Conservation (phyloP, 2,888 invertebrate species). For the Laspeyria flexula region DNA sequence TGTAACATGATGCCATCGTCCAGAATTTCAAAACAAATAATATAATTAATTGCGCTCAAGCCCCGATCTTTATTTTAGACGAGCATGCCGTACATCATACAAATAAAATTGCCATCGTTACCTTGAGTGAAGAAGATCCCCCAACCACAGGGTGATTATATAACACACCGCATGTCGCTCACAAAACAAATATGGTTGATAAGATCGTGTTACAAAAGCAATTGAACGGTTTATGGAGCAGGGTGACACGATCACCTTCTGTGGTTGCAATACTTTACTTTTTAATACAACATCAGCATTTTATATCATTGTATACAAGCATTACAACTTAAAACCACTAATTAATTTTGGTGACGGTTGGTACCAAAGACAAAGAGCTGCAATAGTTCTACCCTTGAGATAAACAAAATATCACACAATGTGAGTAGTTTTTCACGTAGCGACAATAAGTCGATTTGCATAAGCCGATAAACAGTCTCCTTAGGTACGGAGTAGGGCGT, state of each 20-base stretch:
- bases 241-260: slow-evolving; percentile 21
- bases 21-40: no score
- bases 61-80: no score
- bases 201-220: slow-evolving; percentile 35
- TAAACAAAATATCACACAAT: no score
- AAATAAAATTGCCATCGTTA: background rate
- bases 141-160: slow-evolving; percentile 25
- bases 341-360: no score
- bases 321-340: background rate
- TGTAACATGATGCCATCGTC: no score
- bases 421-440: background rate
- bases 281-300: background rate
- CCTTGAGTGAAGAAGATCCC: slow-evolving; percentile 3
- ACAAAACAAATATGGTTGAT: slow-evolving; percentile 23
- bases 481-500: background rate
- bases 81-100: no score
- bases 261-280: slow-evolving; percentile 17
- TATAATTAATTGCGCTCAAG: no score
- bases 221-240: slow-evolving; percentile 43
- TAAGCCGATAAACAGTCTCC: slow-evolving; percentile 4
- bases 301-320: background rate
- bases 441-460: slow-evolving; percentile 2
- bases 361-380: no score
- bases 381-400: no score
- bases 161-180: slow-evolving; percentile 25